Evolutionary conservation across 2,888 invertebrate species (phyloP).

Genomic region (Eurytoma californica): DNA sequence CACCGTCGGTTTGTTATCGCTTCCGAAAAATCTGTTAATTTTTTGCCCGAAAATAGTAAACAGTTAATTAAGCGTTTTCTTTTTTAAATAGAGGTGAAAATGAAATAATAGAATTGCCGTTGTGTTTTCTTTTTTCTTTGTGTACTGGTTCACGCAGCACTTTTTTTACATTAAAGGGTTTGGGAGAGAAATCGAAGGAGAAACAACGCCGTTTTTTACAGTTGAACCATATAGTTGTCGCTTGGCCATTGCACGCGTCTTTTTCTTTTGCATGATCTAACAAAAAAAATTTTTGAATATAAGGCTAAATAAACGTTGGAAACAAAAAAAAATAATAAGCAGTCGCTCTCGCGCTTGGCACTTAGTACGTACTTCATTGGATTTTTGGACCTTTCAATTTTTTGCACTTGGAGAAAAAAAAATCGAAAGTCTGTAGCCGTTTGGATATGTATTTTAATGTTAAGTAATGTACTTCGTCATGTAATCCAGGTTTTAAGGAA

Average conservation of each 20-base stretch:
- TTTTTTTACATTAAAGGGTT: conserved; percentile 35
- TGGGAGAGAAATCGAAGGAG: conserved; percentile 45
- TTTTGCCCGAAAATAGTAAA: conserved; percentile 63
- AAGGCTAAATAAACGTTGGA: conserved; percentile 17
- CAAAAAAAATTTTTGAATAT: conserved; percentile 9
- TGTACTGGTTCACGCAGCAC: conserved; percentile 53
- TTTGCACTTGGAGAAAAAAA: conserved; percentile 9
- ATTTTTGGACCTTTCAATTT: conserved; percentile 34
- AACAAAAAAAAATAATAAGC: neutral
- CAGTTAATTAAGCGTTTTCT: conserved; percentile 64
- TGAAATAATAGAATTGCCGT: conserved; percentile 67
- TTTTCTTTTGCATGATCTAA: conserved; percentile 59
- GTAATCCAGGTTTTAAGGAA: conserved; percentile 25
- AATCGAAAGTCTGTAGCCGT: conserved; percentile 31
- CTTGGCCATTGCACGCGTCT: conserved; percentile 60
- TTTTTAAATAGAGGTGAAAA: conserved; percentile 63
- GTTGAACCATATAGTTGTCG: conserved; percentile 15
- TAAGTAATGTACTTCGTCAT: conserved; percentile 14
- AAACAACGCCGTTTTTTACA: conserved; percentile 55
- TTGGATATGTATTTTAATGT: conserved; percentile 14
- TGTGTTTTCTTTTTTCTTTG: conserved; percentile 66
- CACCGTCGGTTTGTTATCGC: conserved; percentile 68
- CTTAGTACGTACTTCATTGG: neutral
- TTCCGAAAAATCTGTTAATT: conserved; percentile 72
- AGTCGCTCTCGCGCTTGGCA: conserved; percentile 32